phyloP scores from a whole-genome alignment of 2,113 vertebrate genomes.

The Anhinga anhinga region DNA sequence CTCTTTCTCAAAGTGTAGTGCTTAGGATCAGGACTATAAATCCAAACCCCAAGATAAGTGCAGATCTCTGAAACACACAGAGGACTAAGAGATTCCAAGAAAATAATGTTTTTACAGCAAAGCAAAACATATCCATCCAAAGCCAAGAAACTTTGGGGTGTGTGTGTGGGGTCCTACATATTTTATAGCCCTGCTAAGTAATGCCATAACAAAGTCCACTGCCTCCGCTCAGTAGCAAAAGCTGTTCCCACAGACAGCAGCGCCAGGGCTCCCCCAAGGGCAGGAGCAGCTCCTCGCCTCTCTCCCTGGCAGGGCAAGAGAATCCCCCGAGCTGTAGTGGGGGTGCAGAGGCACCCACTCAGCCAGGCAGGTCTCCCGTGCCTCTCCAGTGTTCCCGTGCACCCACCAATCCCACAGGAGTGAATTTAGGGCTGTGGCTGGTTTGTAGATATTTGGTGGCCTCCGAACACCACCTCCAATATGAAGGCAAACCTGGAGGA shows the following conservation, averaged over 20 bases:
- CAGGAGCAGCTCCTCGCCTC: neutral
- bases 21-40: neutral
- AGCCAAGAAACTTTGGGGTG: neutral
- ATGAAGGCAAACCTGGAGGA: accelerated
- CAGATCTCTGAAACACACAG: neutral
- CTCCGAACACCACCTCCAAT: neutral
- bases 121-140: neutral
- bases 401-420: neutral
- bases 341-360: neutral
- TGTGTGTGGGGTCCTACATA: neutral
- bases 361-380: neutral
- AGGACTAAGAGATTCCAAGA: neutral
- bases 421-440: neutral
- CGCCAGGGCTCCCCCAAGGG: accelerated
- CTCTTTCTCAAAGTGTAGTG: neutral
- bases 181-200: neutral
- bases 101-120: neutral
- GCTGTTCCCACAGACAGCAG: neutral
- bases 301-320: accelerated
- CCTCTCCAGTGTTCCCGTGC: neutral
- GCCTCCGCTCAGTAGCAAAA: neutral
- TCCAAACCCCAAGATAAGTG: neutral
- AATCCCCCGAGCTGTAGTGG: accelerated
- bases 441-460: neutral
- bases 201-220: accelerated